Conservation (phyloP, 2,888 invertebrate genomes). For the Micoletzkya japonica region DNA sequence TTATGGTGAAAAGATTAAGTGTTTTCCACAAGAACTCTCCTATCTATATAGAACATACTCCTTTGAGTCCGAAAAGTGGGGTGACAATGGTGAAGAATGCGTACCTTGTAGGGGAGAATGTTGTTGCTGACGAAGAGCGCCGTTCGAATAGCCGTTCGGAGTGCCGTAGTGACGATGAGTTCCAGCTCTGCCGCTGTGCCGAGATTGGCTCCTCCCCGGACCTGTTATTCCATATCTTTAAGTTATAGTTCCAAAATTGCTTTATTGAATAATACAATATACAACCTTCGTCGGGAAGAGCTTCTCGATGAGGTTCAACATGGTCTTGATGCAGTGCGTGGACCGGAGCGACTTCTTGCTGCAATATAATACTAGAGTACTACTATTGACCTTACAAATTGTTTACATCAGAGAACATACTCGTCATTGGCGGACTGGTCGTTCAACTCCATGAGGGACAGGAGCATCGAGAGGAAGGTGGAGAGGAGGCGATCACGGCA, state of each 20-base stretch:
- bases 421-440: slow-evolving; percentile 16
- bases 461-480: slow-evolving; percentile 14
- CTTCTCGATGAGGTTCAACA: slow-evolving; percentile 23
- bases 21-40: not conserved
- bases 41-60: not conserved
- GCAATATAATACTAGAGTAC: not conserved
- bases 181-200: slow-evolving; percentile 14
- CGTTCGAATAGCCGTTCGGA: slow-evolving; percentile 19
- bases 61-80: no score
- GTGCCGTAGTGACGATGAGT: slow-evolving; percentile 12
- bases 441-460: slow-evolving; percentile 22
- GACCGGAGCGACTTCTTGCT: slow-evolving; percentile 1
- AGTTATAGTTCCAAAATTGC: not conserved
- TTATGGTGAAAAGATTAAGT: not conserved
- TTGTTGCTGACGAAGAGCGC: slow-evolving; percentile 23
- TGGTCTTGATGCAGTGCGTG: slow-evolving; percentile 21
- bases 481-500: slow-evolving; percentile 10
- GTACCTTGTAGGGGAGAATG: slow-evolving; percentile 17
- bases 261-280: no score
- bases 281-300: slow-evolving; percentile 25
- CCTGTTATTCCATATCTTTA: slow-evolving; percentile 2
- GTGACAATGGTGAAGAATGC: not conserved
- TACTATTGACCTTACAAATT: not conserved
- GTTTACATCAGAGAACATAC: not conserved
- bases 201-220: not conserved